Percentiles rank a stretch among this genome's conserved stretches.
phyloP scores from a whole-genome alignment of 2,888 invertebrate genomes.

The Liodrosophila aerea region DNA sequence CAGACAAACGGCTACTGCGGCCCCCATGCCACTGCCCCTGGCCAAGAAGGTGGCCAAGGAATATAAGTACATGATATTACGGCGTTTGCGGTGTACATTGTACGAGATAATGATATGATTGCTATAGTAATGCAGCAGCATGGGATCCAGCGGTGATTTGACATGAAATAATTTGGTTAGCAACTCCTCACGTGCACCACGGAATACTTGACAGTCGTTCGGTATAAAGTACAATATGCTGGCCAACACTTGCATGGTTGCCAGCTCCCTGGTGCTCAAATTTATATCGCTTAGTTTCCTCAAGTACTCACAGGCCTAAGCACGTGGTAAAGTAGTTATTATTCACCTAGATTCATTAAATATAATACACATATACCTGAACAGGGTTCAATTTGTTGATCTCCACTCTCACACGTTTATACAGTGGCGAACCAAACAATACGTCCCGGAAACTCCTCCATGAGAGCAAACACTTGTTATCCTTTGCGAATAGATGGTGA shows the following conservation, averaged over 20 bases:
- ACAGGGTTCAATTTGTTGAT: too few relatives aligned
- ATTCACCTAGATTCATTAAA: too few relatives aligned
- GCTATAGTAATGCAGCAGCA: slow-evolving; percentile 11
- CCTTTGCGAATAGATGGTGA: too few relatives aligned
- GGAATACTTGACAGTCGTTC: not conserved
- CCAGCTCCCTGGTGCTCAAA: slow-evolving; percentile 1
- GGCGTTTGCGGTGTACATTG: too few relatives aligned
- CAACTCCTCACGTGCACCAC: not conserved
- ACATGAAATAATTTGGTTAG: not conserved
- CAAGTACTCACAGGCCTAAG: not conserved
- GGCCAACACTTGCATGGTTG: slow-evolving; percentile 5
- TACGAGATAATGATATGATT: too few relatives aligned
- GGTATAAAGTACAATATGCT: slow-evolving; percentile 1
- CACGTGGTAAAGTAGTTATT: too few relatives aligned
- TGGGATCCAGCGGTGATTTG: not conserved
- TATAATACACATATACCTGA: too few relatives aligned
- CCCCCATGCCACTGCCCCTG: slow-evolving; percentile 20
- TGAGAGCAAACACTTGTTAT: too few relatives aligned
- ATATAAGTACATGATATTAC: too few relatives aligned
- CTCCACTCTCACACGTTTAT: too few relatives aligned
- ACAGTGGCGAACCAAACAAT: too few relatives aligned
- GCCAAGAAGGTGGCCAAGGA: not conserved
- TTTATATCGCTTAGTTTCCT: not conserved
- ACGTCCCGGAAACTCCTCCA: too few relatives aligned
- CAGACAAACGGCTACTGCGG: slow-evolving; percentile 24